Base-by-base conservation (phyloP, 1,140 invertebrate species). In the Battus philenor region DNA sequence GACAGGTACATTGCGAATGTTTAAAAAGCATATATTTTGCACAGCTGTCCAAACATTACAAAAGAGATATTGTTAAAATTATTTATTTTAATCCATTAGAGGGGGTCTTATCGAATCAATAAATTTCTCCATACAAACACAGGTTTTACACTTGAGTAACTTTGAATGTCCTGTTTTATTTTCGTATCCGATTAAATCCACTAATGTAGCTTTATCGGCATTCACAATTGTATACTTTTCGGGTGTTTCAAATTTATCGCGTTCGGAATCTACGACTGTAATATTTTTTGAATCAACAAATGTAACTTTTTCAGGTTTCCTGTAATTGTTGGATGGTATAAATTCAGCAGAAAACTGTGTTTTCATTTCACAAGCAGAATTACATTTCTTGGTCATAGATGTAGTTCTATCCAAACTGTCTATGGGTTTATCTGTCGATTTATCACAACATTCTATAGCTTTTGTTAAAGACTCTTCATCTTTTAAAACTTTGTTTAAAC, bases 91-190 rank as follows among this genome's bases (percentile, higher is more conserved):
- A 38, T 46, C 18, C 13, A 10, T 30, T 11, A 69, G 38, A 5
- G 70, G 66, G 15, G 72, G 70, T 27, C 68, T 64, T 31, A 79
- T 75, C n/a, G 61, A 53, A 44, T 73, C 59, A 24, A 79, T 59
- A 30, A 73, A 75, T 31, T 67, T 61, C 20, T 73, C 52, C 20
- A 79, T 39, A 17, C 64, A 66, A 13, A 59, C 18, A 44, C 65
- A 62, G 29, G 61, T 44, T 1, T 26, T 52, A 47, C 46, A 29
- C 17, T 18, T 44, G 10, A 7, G 2, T 26, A 13, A 6, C 26
- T 44, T 30, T 41, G 13, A 4, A 27, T 6, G 5, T 41, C n/a
- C 8, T 2, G 29, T 27, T 30, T 46, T n/a, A 10, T 15, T n/a
- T 38, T 12, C 10, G 13, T 17, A n/a, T n/a, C n/a, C n/a, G n/a